Evolutionary conservation across 2,113 vertebrate genomes (phyloP).

Genomic region (Sylvietta virens): DNA sequence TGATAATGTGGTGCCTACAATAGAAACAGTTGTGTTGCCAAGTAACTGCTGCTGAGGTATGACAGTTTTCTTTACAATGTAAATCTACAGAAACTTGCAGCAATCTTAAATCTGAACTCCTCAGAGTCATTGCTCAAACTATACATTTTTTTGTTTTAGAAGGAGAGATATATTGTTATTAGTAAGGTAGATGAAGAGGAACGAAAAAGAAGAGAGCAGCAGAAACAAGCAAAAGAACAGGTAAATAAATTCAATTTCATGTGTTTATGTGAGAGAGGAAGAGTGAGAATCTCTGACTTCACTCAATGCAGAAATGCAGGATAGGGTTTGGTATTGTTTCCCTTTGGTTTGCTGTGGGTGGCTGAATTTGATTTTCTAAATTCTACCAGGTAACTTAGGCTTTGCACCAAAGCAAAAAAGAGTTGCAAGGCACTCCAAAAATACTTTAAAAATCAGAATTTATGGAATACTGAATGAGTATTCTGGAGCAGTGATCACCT

Average conservation of each 20-base stretch:
- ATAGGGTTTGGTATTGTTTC: background rate
- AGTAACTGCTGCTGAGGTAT: background rate
- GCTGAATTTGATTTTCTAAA: background rate
- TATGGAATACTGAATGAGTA: background rate
- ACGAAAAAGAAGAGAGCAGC: conserved; percentile 84
- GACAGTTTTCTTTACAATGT: background rate
- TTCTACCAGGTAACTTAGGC: background rate
- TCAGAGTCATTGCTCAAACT: background rate
- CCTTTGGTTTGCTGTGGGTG: background rate
- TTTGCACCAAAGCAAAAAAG: background rate
- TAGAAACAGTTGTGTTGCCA: background rate
- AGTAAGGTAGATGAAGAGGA: conserved; percentile 96
- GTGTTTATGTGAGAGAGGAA: background rate
- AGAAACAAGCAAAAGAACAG: conserved; percentile 91
- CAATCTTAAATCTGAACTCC: background rate
- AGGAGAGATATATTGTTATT: conserved; percentile 91
- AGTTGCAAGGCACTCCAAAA: background rate
- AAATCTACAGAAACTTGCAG: background rate
- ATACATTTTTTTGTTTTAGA: conserved; percentile 73
- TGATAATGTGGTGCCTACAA: background rate
- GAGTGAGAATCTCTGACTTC: background rate
- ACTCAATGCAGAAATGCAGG: background rate
- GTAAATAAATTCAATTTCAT: conserved; percentile 48
- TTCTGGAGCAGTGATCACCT: background rate
- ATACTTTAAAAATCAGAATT: background rate